A percentile compares a stretch with the other conserved stretches of the same genome.
These are phyloP conservation scores for Sitta carolinensis DNA, from an alignment of 2,797 vertebrate species.

Conservation along the genomic window DNA sequence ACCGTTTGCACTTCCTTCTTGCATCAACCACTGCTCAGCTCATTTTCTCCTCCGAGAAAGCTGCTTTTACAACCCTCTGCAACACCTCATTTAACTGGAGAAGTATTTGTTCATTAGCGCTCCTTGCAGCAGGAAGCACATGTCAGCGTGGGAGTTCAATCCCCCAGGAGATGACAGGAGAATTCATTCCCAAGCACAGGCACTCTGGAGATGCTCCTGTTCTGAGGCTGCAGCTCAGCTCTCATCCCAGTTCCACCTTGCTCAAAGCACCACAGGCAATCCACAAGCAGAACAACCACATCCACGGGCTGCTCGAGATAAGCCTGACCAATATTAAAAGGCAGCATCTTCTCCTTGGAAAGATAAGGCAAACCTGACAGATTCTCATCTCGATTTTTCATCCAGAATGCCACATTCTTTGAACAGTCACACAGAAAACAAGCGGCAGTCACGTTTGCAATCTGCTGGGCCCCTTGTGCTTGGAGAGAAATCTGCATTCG, in stretches of 20 bases:
- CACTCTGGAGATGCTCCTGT: neutral
- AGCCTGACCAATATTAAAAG: neutral
- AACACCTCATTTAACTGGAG: slow-evolving; percentile 12
- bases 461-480: neutral
- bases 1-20: neutral
- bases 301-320: neutral
- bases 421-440: neutral
- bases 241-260: neutral
- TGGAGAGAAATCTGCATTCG: neutral
- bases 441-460: neutral
- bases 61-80: slow-evolving; percentile 24
- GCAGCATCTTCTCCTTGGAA: neutral
- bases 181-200: neutral
- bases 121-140: slow-evolving; percentile 47
- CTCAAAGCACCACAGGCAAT: neutral
- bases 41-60: slow-evolving; percentile 41
- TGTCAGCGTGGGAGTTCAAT: slow-evolving; percentile 40
- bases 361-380: neutral
- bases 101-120: slow-evolving; percentile 29
- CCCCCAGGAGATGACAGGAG: slow-evolving; percentile 17
- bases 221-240: neutral
- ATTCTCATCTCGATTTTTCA: neutral
- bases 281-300: neutral
- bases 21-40: neutral
- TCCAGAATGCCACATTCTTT: neutral